Base-by-base conservation (phyloP, 2,797 vertebrate species). In the Ctenopoma multispine region DNA sequence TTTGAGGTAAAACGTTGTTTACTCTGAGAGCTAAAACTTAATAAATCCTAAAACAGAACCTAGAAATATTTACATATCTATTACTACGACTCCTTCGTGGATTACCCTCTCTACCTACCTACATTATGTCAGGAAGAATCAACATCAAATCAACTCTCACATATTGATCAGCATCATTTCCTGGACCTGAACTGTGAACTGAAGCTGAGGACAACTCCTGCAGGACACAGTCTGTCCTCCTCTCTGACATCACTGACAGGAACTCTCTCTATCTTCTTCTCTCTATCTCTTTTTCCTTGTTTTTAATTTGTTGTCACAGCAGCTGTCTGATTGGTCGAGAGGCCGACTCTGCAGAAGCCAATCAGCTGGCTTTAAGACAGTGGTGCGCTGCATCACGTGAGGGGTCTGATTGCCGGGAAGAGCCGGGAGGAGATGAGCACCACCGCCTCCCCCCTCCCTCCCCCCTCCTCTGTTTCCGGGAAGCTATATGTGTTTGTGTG, bases 401-500 rank as follows among this genome's bases (percentile, higher is more conserved):
- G 65, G 38, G 51, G 58, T 68, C 61, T 77, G 79, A 80, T 68
- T 88, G 84, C 69, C 69, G 62, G 86, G 88, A 91, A 89, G 66
- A 77, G 64, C 51, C n/a, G 20, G 44, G 56, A 69, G 60, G 53
- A 60, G 49, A 31, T n/a, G 40, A 68, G 79, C 77, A 80, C 80
- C 82, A 54, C 49, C n/a, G n/a, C n/a, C n/a, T n/a, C n/a, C n/a
- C n/a, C n/a, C n/a, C n/a, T n/a, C 63, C 82, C 82, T 80, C 50
- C 18, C 51, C 4, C 3, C 5, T 34, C 65, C 20, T 0, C 57
- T 57, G 72, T 47, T 84, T 87, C 87, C 89, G 47, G 86, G 90
- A 90, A 89, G 77, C 59, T 27, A 20, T 48, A 31, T 55, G 53
- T 65, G 61, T 34, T 67, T 57, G 60, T 23, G 63, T 34, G 72